phyloP scores from a whole-genome alignment of 2,113 vertebrate species.

The Loxodonta africana region DNA sequence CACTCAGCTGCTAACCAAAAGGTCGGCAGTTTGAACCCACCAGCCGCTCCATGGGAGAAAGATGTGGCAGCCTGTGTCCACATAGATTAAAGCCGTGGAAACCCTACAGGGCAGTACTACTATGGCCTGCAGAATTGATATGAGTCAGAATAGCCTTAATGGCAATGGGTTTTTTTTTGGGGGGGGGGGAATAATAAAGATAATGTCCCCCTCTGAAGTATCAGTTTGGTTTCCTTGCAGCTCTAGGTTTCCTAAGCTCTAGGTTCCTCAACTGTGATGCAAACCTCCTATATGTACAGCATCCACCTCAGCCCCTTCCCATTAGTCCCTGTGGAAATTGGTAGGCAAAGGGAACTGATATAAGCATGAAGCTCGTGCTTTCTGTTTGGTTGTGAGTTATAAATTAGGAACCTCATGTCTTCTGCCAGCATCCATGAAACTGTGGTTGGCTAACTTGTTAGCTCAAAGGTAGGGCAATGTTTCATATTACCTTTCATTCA shows the following conservation, averaged over 20 bases:
- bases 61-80: no score
- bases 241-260: neutral
- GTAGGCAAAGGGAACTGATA: neutral
- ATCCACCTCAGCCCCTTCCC: neutral
- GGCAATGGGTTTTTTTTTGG: no score
- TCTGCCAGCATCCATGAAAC: no score
- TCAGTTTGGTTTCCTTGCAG: neutral
- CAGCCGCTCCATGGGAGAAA: no score
- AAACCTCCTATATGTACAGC: neutral
- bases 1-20: no score
- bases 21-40: no score
- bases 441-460: neutral
- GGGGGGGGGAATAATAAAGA: no score
- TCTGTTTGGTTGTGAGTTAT: neutral
- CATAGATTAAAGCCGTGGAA: no score
- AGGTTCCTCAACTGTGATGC: neutral
- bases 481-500: neutral
- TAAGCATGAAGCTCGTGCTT: neutral
- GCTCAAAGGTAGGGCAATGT: neutral
- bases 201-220: neutral
- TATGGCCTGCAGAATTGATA: no score
- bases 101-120: no score
- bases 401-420: no score
- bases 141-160: no score
- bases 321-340: neutral